These are phyloP conservation scores for Coboldia fuscipes DNA, from an alignment of 1,140 invertebrate species.

Conservation along the genomic window DNA sequence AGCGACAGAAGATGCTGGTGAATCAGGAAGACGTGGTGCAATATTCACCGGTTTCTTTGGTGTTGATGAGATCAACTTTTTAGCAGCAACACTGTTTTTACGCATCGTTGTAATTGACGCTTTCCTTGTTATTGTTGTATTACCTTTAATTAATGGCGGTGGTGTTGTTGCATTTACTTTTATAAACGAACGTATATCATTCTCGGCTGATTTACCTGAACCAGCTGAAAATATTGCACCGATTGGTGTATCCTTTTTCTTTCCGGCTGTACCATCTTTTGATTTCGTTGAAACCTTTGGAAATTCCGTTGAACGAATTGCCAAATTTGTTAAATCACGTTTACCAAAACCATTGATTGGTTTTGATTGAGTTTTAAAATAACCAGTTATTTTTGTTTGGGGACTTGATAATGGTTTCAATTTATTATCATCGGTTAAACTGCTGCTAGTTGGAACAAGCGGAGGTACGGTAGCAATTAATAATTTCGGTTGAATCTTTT, in stretches of 20 bases:
- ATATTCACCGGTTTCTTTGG: constrained; percentile 21
- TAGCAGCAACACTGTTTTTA: too few species aligned
- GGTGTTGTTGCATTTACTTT: not conserved
- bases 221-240: constrained; percentile 2
- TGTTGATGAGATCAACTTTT: too few species aligned
- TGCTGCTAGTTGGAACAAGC: too few species aligned
- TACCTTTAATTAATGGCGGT: not conserved
- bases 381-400: constrained; percentile 49
- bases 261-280: constrained; percentile 6
- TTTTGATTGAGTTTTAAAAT: constrained; percentile 60
- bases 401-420: constrained; percentile 5
- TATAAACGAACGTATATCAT: too few species aligned
- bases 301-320: constrained; percentile 4
- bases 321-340: constrained; percentile 16
- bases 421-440: not conserved
- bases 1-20: not conserved
- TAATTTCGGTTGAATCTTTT: not conserved
- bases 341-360: constrained; percentile 27
- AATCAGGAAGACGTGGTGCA: constrained; percentile 16
- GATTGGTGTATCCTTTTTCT: constrained; percentile 4
- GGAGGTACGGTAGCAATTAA: not conserved
- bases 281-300: not conserved
- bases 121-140: too few species aligned
- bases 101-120: too few species aligned
- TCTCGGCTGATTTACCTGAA: constrained; percentile 12